A percentile compares a stretch with the other conserved stretches of the same genome.
These are phyloP conservation scores for Nephrotoma appendiculata DNA, from an alignment of 2,888 invertebrate species.

Conservation along the genomic window DNA sequence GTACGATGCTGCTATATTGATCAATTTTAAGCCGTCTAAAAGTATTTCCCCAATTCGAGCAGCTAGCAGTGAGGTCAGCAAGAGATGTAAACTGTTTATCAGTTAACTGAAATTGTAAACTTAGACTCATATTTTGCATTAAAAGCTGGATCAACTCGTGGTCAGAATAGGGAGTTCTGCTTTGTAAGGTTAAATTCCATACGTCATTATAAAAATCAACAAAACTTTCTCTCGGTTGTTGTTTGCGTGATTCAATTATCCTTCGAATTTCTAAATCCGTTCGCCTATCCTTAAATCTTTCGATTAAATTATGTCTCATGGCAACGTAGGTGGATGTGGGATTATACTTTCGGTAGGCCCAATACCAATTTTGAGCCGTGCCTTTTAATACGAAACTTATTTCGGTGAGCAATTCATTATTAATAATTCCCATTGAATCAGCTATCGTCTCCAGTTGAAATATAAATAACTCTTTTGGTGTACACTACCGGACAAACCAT, in stretches of 20 bases:
- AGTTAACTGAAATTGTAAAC: neutral
- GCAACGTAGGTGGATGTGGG: neutral
- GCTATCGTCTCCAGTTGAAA: neutral
- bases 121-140: neutral
- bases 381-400: neutral
- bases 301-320: neutral
- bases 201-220: neutral
- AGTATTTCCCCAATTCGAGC: neutral
- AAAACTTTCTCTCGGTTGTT: neutral
- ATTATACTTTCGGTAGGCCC: neutral
- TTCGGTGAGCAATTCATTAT: too few relatives aligned
- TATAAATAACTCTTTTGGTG: neutral
- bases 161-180: neutral
- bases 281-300: neutral
- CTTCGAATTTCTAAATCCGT: neutral
- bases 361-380: neutral
- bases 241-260: neutral
- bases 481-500: neutral
- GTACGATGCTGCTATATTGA: neutral
- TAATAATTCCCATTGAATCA: too few relatives aligned
- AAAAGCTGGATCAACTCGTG: neutral
- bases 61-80: neutral
- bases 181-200: neutral
- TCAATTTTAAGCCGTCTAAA: neutral
- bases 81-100: neutral